Percentiles rank a stretch among this genome's conserved stretches.
Conservation (phyloP, 2,797 vertebrate genomes). For the Hippocampus kuda region DNA sequence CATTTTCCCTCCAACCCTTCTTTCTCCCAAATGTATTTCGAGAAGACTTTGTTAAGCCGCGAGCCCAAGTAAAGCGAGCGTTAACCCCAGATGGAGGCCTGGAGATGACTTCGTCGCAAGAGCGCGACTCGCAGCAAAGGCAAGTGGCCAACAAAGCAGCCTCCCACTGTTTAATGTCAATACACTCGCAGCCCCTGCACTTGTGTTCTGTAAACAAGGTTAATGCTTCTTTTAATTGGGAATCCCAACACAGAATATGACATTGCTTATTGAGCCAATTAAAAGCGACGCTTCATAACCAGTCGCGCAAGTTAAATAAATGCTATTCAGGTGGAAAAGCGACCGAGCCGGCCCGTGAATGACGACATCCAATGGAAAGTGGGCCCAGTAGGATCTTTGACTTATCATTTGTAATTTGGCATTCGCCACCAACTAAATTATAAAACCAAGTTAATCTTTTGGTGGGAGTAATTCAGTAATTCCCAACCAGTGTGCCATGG, state of each 20-base stretch:
- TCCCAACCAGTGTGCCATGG: too few species aligned
- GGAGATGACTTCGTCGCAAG: slow-evolving; percentile 41
- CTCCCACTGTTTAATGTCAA: slow-evolving; percentile 92
- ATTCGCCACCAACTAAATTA: too few species aligned
- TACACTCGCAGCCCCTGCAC: slow-evolving; percentile 84
- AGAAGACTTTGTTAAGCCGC: slow-evolving; percentile 62
- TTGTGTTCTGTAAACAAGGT: slow-evolving; percentile 96
- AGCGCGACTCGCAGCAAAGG: slow-evolving; percentile 60
- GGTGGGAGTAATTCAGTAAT: too few species aligned
- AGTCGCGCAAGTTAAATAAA: slow-evolving; percentile 36
- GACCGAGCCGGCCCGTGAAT: too few species aligned
- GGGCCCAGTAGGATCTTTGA: too few species aligned
- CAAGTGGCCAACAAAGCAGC: slow-evolving; percentile 77
- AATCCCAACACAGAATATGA: slow-evolving; percentile 83
- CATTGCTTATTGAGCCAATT: slow-evolving; percentile 68
- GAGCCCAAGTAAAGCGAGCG: slow-evolving; percentile 52
- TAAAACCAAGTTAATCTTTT: too few species aligned
- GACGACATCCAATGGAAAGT: too few species aligned
- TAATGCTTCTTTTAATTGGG: slow-evolving; percentile 89
- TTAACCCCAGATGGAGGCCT: slow-evolving; percentile 53
- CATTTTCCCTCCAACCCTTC: slow-evolving; percentile 64
- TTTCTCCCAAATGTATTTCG: slow-evolving; percentile 78
- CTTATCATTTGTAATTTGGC: too few species aligned
- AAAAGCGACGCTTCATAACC: slow-evolving; percentile 39
- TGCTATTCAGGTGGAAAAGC: too few species aligned